Base-by-base conservation (phyloP, 2,113 vertebrate genomes). In the Todiramphus saurophagus region DNA sequence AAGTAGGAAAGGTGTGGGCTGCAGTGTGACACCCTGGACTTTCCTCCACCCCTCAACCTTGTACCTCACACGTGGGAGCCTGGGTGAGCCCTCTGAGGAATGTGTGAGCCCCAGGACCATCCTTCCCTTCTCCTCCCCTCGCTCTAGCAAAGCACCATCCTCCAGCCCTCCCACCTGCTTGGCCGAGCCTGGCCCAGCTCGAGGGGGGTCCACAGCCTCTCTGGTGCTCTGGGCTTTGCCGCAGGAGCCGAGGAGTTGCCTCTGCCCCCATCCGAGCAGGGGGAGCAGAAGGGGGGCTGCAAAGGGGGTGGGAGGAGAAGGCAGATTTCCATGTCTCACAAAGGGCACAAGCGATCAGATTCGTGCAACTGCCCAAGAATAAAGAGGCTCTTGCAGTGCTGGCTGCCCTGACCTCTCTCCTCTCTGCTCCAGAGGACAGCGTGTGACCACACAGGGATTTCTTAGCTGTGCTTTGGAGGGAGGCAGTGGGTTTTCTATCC, bases 391-490 rank as follows among this genome's bases (percentile, higher is more conserved):
- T 96, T 96, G 95, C 90, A 97, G 95, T 74, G 85, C 93, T 92
- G 85, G 90, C 96, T 94, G 96, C 96, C 96, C 96, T 96, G 96
- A 96, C 96, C 94, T 94, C 94, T 96, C 93, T 94, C 82, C 94
- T 94, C 93, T 92, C 88, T 93, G 96, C 96, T 96, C 78, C 85
- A 92, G 92, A 88, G 96, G 96, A 96, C 94, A 96, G 89, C 74
- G 77, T 97, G 96, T 97, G 96, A 97, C 96, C 96, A 97, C 96
- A 97, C 96, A 97, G 96, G 93, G 96, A 94, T 96, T 97, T 96
- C 95, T 96, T 89, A 89, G 93, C 93, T 64, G 87, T 80, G 82
- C 76, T 93, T 88, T 11, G 33, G 83, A 92, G 83, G 81, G 66
- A 24, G 94, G 94, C 85, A 75, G 69, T 0, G 2, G n/a, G 80